phyloP scores from a whole-genome alignment of 1,140 invertebrate species.

The Aleiodes sp. region DNA sequence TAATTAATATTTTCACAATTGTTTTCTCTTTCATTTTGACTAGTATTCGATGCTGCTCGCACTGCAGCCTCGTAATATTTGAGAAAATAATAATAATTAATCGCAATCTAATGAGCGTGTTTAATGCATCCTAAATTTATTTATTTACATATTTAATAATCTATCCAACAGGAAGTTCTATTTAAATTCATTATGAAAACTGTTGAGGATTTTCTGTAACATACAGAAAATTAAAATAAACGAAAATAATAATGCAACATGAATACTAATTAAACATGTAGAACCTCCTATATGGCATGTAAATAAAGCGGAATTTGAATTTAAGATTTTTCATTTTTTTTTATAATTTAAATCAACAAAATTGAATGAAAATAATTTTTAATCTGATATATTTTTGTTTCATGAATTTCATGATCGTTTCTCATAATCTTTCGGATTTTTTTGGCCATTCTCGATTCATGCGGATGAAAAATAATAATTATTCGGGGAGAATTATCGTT shows the following conservation, averaged over 20 bases:
- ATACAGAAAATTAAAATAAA: background rate
- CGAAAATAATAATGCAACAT: background rate
- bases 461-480: no score
- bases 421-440: no score
- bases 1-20: background rate
- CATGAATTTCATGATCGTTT: no score
- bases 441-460: no score
- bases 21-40: background rate
- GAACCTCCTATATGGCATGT: background rate
- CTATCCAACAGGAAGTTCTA: background rate
- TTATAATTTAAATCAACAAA: background rate
- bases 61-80: background rate
- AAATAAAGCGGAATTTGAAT: background rate
- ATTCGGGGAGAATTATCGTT: no score
- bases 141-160: background rate
- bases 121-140: background rate
- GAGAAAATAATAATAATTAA: background rate
- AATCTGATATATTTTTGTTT: no score
- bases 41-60: background rate
- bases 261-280: background rate
- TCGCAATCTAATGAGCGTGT: constrained; percentile 6
- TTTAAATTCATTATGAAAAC: background rate
- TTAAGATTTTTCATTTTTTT: background rate
- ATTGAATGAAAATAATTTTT: background rate
- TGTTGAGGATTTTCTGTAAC: background rate